Conservation (phyloP, 2,888 invertebrate species). For the Luffia ferchaultella region DNA sequence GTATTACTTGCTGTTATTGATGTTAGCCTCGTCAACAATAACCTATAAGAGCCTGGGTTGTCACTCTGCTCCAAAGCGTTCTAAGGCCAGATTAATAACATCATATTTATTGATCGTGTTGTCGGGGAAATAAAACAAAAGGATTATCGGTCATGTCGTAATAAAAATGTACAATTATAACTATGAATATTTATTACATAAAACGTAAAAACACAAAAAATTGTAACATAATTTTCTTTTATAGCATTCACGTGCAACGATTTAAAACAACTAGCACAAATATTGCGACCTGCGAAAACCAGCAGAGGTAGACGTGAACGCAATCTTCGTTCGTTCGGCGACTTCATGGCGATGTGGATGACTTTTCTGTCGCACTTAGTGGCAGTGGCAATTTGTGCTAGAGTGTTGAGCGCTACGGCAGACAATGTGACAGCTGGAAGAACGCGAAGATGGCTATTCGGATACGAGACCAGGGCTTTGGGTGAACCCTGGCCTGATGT, state of each 20-base stretch:
- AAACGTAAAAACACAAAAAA: no score
- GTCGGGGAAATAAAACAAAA: no score
- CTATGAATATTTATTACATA: no score
- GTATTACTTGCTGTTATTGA: no score
- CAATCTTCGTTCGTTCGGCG: slow-evolving; percentile 56
- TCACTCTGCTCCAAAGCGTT: no score
- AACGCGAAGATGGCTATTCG: slow-evolving; percentile 68
- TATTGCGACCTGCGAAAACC: slow-evolving; percentile 44
- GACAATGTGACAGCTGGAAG: slow-evolving; percentile 69
- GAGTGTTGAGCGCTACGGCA: slow-evolving; percentile 69
- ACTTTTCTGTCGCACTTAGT: slow-evolving; percentile 65
- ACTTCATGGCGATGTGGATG: slow-evolving; percentile 69
- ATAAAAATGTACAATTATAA: no score
- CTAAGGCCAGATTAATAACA: no score
- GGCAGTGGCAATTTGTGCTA: slow-evolving; percentile 68
- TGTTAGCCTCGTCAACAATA: no score
- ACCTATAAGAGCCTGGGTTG: no score
- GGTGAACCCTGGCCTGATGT: slow-evolving; percentile 73
- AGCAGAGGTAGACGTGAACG: slow-evolving; percentile 45
- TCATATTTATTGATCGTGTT: no score
- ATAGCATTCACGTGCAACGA: slow-evolving; percentile 50
- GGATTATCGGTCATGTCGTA: no score
- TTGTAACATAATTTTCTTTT: slow-evolving; percentile 20
- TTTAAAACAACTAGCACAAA: slow-evolving; percentile 41
- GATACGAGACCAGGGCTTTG: slow-evolving; percentile 62